phyloP scores from a whole-genome alignment of 2,113 vertebrate genomes.

The Stomatorhinus ivindoensis region DNA sequence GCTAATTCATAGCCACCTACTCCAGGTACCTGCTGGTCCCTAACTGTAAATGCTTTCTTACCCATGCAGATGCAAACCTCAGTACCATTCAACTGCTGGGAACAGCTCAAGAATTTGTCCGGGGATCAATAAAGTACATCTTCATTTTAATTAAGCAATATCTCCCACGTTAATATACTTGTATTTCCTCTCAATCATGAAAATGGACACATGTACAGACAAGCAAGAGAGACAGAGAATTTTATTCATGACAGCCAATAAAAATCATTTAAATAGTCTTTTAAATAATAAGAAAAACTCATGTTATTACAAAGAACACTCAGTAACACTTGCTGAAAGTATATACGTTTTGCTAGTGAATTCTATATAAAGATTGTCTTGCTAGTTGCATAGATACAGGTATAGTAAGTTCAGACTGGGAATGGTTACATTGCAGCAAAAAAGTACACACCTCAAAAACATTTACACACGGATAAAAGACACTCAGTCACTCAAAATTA shows the following conservation, averaged over 20 bases:
- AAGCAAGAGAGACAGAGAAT: not conserved
- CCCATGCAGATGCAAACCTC: not conserved
- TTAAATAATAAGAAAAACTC: slow-evolving; percentile 17
- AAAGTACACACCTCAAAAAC: not conserved
- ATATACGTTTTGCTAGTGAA: not conserved
- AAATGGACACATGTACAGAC: not conserved
- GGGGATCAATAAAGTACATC: not conserved
- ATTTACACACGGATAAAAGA: not conserved
- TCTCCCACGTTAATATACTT: not conserved
- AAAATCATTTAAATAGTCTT: slow-evolving; percentile 19
- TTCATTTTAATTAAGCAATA: not conserved
- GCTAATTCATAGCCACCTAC: not conserved
- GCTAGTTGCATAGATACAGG: slow-evolving; percentile 22
- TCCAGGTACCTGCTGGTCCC: not conserved
- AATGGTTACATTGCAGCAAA: not conserved
- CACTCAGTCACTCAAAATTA: not conserved
- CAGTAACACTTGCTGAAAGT: slow-evolving; percentile 1
- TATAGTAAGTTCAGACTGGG: not conserved
- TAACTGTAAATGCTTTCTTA: not conserved
- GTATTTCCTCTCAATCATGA: not conserved
- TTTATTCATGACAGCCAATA: slow-evolving; percentile 18
- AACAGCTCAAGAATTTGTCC: not conserved
- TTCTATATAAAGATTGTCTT: slow-evolving; percentile 23
- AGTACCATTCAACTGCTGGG: not conserved
- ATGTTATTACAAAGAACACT: slow-evolving; percentile 20